A percentile compares a stretch with the other conserved stretches of the same genome.
Evolutionary conservation across 2,113 vertebrate genomes (phyloP).

Genomic region (Piprites chloris): DNA sequence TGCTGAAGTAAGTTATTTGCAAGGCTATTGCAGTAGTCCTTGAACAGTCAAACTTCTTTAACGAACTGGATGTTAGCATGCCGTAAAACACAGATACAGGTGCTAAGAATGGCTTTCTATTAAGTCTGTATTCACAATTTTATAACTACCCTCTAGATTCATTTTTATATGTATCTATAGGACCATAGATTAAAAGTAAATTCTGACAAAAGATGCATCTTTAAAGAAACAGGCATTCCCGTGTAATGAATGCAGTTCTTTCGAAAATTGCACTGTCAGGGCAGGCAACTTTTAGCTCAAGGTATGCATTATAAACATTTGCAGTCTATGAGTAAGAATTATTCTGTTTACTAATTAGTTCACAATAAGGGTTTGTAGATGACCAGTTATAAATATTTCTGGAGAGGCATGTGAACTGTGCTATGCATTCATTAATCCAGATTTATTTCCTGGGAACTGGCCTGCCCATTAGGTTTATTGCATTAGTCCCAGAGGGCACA

Average conservation of each 20-base stretch:
- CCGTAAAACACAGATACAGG: neutral
- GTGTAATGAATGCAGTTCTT: neutral
- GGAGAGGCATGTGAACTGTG: neutral
- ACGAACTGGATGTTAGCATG: neutral
- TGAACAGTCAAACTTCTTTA: neutral
- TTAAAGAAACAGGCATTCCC: neutral
- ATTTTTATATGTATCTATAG: neutral
- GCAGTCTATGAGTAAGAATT: neutral
- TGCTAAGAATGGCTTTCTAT: neutral
- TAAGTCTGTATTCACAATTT: neutral
- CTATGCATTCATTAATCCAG: neutral
- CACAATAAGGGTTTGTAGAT: neutral
- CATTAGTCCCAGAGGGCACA: neutral
- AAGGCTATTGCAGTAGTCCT: neutral
- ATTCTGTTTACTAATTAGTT: neutral
- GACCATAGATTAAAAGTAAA: neutral
- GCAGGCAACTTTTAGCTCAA: neutral
- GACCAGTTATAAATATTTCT: neutral
- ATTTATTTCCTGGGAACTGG: neutral
- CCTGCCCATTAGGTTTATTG: neutral
- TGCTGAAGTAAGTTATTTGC: neutral
- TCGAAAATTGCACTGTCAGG: neutral
- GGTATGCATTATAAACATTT: neutral
- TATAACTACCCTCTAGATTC: neutral
- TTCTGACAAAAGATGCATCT: neutral